These are phyloP conservation scores for Kryptolebias ocellatus DNA, from an alignment of 2,797 vertebrate genomes.

Conservation along the genomic window DNA sequence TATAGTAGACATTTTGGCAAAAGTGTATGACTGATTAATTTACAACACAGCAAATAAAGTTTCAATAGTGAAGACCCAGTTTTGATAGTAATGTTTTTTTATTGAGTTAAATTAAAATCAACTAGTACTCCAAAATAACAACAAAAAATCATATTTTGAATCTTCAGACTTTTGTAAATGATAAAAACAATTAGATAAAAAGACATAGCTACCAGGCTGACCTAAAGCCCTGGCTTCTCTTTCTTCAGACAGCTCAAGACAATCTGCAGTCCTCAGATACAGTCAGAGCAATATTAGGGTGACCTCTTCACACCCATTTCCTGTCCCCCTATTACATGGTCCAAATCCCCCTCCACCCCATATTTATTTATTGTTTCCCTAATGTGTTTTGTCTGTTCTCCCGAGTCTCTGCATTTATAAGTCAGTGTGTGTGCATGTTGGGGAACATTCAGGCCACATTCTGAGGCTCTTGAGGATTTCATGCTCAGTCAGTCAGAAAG, in stretches of 20 bases:
- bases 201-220: neutral
- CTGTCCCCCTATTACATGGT: neutral
- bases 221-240: neutral
- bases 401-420: neutral
- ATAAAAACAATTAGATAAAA: neutral
- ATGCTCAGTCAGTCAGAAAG: constrained; percentile 4
- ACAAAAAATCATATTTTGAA: neutral
- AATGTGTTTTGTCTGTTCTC: neutral
- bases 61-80: neutral
- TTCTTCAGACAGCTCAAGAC: neutral
- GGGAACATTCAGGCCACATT: neutral
- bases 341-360: neutral
- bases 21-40: neutral
- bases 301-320: constrained; percentile 8
- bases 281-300: constrained; percentile 4
- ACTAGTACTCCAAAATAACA: no score
- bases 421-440: neutral
- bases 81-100: no score
- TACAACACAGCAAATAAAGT: neutral
- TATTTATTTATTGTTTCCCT: neutral
- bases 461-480: constrained; percentile 3
- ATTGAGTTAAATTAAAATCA: no score
- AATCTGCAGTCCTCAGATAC: constrained; percentile 1
- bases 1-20: neutral
- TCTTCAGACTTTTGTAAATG: neutral